A percentile compares a stretch with the other conserved stretches of the same genome.
Evolutionary conservation across 2,113 vertebrate species (phyloP).

Genomic region (Nannospalax galili): DNA sequence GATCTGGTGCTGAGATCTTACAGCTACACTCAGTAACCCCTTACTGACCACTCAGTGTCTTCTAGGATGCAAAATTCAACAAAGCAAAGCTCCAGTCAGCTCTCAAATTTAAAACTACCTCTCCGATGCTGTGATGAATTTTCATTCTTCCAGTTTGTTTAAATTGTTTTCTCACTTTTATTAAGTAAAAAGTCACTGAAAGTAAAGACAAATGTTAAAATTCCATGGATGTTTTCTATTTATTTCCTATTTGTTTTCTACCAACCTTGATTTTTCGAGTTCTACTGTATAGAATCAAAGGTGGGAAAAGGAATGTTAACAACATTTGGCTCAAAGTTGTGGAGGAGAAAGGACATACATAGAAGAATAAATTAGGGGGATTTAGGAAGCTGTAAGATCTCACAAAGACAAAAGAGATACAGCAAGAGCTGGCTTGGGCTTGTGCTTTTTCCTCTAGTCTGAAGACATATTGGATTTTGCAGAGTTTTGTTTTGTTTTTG

Average conservation of each 20-base stretch:
- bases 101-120: rapidly evolving
- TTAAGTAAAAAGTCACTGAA: background rate
- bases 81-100: background rate
- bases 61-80: background rate
- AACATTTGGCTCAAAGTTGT: background rate
- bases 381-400: background rate
- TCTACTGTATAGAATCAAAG: background rate
- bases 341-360: background rate
- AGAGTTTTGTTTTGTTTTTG: too few species aligned
- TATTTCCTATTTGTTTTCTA: background rate
- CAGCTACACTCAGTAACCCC: background rate
- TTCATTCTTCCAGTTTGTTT: background rate
- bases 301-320: background rate
- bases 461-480: background rate
- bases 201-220: background rate
- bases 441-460: background rate
- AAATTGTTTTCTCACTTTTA: background rate
- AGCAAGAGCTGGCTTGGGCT: background rate
- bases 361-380: too few species aligned
- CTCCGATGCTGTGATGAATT: background rate
- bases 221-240: background rate
- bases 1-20: background rate
- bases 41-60: background rate
- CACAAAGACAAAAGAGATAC: background rate
- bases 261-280: background rate